Conservation (phyloP, 2,113 vertebrate genomes). For the Tenrec ecaudatus region DNA sequence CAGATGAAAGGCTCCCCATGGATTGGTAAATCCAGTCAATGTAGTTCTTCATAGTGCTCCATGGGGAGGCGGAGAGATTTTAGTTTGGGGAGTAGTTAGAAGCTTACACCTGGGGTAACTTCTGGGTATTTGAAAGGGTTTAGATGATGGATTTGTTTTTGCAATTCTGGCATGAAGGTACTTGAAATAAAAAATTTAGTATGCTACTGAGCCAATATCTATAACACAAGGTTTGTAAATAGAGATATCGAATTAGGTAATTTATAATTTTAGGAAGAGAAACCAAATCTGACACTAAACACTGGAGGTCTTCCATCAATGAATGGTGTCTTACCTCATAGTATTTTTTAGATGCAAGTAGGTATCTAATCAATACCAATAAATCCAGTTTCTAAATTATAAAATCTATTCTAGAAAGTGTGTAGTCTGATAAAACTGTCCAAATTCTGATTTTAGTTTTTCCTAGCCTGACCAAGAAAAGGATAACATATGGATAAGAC, state of each 20-base stretch:
- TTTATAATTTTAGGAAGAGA: not conserved
- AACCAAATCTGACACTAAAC: not conserved
- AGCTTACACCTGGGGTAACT: not conserved
- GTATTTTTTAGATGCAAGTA: conserved; percentile 16
- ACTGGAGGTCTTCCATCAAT: conserved; percentile 6
- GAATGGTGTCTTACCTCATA: not conserved
- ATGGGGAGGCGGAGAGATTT: not conserved
- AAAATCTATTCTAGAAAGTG: conserved; percentile 26
- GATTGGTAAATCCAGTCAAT: not conserved
- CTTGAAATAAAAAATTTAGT: conserved; percentile 17
- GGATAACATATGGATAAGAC: not conserved
- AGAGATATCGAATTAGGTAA: not conserved
- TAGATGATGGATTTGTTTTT: not conserved
- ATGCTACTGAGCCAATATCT: not conserved
- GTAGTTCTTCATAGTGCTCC: not conserved
- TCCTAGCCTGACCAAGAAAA: not conserved
- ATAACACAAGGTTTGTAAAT: not conserved
- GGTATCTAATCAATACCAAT: conserved; percentile 12
- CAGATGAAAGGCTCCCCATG: not conserved
- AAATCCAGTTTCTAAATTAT: not conserved
- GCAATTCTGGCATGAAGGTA: not conserved
- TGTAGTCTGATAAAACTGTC: not conserved
- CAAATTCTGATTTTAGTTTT: not conserved
- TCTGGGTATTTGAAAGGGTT: not conserved
- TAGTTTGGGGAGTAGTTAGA: not conserved